Base-by-base conservation (phyloP, 1,140 invertebrate genomes). In the Cataglyphis hispanica region DNA sequence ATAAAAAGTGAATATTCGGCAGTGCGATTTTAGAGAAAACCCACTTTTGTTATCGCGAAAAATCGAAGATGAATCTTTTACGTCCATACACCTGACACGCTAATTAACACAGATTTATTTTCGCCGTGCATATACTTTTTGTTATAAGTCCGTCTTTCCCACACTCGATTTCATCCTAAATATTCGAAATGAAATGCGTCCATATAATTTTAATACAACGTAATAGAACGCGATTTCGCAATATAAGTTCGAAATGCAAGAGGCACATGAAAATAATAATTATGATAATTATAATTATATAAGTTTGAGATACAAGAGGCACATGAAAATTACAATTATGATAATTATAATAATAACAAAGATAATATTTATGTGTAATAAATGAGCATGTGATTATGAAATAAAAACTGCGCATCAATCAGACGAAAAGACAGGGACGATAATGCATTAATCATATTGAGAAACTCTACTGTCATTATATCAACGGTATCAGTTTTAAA, bases 1-100 rank as follows among this genome's bases (percentile, higher is more conserved):
- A 56, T 31, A 16, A 53, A 6, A 34, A 31, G n/a, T n/a, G 7
- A n/a, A n/a, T 11, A 31, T 74, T 5, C 4, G 4, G 27, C 40
- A 43, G 10, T 34, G 27, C 16, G 10, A 69, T 25, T 16, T 69
- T 69, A 5, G 5, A 50, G 16, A 6, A 11, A 25, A 60, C 34
- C 10, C 8, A 31, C 16, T 76, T 56, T 74, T 27, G 19, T 63
- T 76, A 76, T 76, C 58, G 25, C 37, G 4, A 74, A 25, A 74
- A 6, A 31, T 22, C 25, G 31, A 19, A 37, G 25, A 77, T 64
- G 13, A 13, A 78, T 66, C 43, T 78, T 25, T 7, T 43, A n/a
- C n/a, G 27, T 13, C 1, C 16, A 1, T 19, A 2, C 22, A 40
- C 40, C n/a, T 53, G 43, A 34, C n/a, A 40, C 19, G 22, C 27